Base-by-base conservation (phyloP, 2,113 vertebrate genomes). In the Lamprotornis superbus region DNA sequence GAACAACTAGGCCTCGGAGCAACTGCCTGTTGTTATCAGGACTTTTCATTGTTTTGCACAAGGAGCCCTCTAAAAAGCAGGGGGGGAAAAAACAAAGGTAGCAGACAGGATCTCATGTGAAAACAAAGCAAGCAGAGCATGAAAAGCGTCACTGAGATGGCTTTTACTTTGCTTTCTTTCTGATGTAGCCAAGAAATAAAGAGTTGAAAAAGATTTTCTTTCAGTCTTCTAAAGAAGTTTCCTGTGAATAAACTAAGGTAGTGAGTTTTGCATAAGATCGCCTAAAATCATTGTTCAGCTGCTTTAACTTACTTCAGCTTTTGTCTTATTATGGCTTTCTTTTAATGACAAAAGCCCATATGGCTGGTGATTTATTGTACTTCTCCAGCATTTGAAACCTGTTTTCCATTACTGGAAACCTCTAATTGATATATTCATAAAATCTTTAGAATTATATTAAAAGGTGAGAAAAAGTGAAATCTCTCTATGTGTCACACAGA, bases 11-110 rank as follows among this genome's bases (percentile, higher is more conserved):
- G 95, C 95, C 96, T 90, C 20, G 65, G 77, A 97, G 96, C 90
- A 95, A 97, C 92, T 90, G 95, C 88, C 95, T 93, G 86, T 87
- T 94, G 85, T 96, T 98, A 95, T 97, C 81, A 6, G 86, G 93
- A 63, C 28, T 83, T 73, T 35, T 73, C 61, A 95, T 97, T 98
- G 97, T 98, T 93, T 96, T 42, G 87, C 74, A 91, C 60, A 81
- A 95, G 90, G 76, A 95, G 55, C 74, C 61, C 89, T 80, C 87
- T 82, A 93, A 95, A 77, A 93, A 92, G 88, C 79, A 31, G 59
- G 59, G 25, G 61, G 7, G 19, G 11, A 20, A 50, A 87, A 85
- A 95, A 94, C 78, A 95, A 97, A 98, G 84, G 94, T 84, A 95
- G 77, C 8, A 27, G 82, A 71, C 89, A 90, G 88, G 75, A 86